Base-by-base conservation (phyloP, 2,888 invertebrate genomes). In the Muschampia plurimacula region DNA sequence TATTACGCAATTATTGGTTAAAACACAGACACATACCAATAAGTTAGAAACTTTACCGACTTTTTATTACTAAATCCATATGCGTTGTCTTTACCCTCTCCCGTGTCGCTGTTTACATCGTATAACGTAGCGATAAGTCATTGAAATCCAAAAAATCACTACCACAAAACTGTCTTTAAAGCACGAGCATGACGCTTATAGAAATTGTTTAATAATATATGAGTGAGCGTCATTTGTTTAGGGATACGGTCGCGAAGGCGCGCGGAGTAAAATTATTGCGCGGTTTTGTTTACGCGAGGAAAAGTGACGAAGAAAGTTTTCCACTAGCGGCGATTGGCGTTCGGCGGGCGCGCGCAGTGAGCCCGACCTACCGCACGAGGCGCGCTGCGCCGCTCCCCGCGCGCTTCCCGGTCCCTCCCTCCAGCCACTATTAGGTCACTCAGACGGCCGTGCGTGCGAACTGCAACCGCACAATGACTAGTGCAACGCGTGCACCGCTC, bases 341-440 rank as follows among this genome's bases (percentile, higher is more conserved):
- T 67, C 87, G 87, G 84, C 88, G 89, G 87, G 88, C 89, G 91
- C 90, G 89, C 90, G 91, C 90, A 86, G 91, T 92, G 93, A 92
- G 92, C 93, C 89, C 93, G 93, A 94, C 94, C 94, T 93, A 93
- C 93, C 93, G 89, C 94, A 93, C 92, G 85, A 88, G 86, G 85
- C 86, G 83, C 84, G 79, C 81, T 81, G 84, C 85, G 82, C 85
- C 89, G 87, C 92, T 85, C 88, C 88, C 89, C 90, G 83, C 89
- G 81, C 87, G 88, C 90, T 89, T 92, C 92, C 93, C 93, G 91
- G 89, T 91, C 89, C 90, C 93, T 93, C 93, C 93, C 93, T 92
- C 93, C 93, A 93, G 92, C 91, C 87, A 84, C 90, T 93, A 93
- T 93, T 93, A 91, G 93, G 93, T 94, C 93, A 93, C 93, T 90